phyloP scores from a whole-genome alignment of 30 jellyfish, hydroid and myxozoan genomes.

The Cassiopea andromeda region DNA sequence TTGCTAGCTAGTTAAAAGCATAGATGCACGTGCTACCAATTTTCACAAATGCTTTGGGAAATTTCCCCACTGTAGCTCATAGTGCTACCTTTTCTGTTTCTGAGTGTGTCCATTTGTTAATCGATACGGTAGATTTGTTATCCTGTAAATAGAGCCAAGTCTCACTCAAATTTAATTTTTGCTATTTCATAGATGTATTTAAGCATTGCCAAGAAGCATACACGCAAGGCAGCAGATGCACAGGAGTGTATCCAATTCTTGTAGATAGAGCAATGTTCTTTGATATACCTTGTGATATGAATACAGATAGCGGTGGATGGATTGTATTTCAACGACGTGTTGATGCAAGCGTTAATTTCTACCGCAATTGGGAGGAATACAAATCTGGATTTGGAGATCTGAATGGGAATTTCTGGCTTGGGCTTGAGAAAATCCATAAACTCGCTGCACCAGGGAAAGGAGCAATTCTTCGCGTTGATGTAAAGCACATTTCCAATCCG shows the following conservation, averaged over 20 bases:
- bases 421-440: constrained; percentile 44
- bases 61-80: too few species aligned
- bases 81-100: too few species aligned
- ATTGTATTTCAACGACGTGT: constrained; percentile 57
- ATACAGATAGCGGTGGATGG: constrained; percentile 69
- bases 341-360: constrained; percentile 44
- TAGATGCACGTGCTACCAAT: too few species aligned
- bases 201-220: constrained; percentile 10
- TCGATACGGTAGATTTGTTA: too few species aligned
- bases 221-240: neutral
- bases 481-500: constrained; percentile 14
- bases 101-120: too few species aligned
- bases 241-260: neutral
- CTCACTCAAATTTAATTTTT: too few species aligned
- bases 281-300: constrained; percentile 51
- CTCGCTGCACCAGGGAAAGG: constrained; percentile 55
- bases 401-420: constrained; percentile 66
- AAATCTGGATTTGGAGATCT: constrained; percentile 56
- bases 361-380: constrained; percentile 43
- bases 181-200: neutral
- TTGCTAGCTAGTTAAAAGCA: too few species aligned
- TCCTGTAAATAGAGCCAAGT: too few species aligned
- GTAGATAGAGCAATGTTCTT: neutral
- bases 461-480: constrained; percentile 51
- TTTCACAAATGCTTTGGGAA: too few species aligned